Evolutionary conservation across 2,888 invertebrate species (phyloP).

Genomic region (Nephrotoma guestfalica): DNA sequence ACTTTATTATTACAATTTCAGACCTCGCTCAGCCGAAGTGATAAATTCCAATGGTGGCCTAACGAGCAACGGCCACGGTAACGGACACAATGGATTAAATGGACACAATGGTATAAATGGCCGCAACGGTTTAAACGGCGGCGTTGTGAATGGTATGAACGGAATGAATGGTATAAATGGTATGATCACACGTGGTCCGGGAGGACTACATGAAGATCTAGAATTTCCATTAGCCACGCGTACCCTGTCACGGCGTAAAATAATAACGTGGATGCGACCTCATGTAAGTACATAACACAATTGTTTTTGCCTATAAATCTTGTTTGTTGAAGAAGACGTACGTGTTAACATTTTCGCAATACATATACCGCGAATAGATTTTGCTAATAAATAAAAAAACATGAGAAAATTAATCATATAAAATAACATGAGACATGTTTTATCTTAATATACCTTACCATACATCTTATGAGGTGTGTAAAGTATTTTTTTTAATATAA

Average conservation of each 20-base stretch:
- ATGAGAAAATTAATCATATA: background rate
- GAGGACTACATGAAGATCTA: slow-evolving; percentile 16
- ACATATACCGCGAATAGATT: background rate
- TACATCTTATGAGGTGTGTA: background rate
- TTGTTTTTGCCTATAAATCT: background rate
- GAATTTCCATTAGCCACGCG: slow-evolving; percentile 15
- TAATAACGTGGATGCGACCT: slow-evolving; percentile 16
- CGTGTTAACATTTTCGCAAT: background rate
- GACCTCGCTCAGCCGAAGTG: slow-evolving; percentile 9
- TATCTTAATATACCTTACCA: background rate
- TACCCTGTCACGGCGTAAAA: slow-evolving; percentile 14
- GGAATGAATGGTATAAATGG: slow-evolving; percentile 10
- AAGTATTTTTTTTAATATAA: background rate
- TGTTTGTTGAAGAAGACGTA: background rate
- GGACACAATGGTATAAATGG: background rate
- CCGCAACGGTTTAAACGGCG: background rate
- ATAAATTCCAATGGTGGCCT: slow-evolving; percentile 3
- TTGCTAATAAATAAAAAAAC: background rate
- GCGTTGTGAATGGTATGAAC: background rate
- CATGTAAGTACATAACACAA: slow-evolving; percentile 13
- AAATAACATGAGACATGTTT: background rate
- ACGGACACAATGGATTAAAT: background rate
- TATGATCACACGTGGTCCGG: slow-evolving; percentile 13
- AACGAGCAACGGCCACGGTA: background rate
- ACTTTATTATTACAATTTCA: background rate